Evolutionary conservation across 2,113 vertebrate genomes (phyloP).

Genomic region (Ifrita kowaldi): DNA sequence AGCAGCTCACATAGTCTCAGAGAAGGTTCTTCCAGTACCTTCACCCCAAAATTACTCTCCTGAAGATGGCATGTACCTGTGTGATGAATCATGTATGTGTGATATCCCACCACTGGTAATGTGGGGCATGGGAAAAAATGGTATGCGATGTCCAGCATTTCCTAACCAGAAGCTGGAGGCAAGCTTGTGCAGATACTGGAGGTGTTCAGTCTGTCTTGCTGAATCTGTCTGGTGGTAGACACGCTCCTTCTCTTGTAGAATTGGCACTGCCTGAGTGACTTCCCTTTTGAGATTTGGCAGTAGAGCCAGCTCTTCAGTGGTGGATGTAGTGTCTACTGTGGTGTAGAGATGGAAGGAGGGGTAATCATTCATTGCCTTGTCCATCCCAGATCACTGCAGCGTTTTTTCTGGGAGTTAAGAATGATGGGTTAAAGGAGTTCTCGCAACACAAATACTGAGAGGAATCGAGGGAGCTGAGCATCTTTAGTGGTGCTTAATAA

Average conservation of each 20-base stretch:
- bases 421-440: background rate
- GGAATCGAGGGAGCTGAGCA: background rate
- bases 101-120: no score
- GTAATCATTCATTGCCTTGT: background rate
- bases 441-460: background rate
- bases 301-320: background rate
- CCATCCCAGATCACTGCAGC: background rate
- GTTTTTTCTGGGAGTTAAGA: background rate
- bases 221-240: background rate
- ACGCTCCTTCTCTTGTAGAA: background rate
- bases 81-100: fast-evolving
- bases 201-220: background rate
- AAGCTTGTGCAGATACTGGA: fast-evolving
- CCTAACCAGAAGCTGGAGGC: background rate
- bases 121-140: background rate
- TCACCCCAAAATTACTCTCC: background rate
- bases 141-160: fast-evolving
- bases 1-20: fast-evolving
- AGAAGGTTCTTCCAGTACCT: background rate
- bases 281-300: background rate
- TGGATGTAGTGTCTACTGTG: background rate
- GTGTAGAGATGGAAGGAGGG: background rate
- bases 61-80: fast-evolving
- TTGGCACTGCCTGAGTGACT: background rate
- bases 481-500: background rate